Conservation (phyloP, 2,888 invertebrate genomes). For the Automeris io region DNA sequence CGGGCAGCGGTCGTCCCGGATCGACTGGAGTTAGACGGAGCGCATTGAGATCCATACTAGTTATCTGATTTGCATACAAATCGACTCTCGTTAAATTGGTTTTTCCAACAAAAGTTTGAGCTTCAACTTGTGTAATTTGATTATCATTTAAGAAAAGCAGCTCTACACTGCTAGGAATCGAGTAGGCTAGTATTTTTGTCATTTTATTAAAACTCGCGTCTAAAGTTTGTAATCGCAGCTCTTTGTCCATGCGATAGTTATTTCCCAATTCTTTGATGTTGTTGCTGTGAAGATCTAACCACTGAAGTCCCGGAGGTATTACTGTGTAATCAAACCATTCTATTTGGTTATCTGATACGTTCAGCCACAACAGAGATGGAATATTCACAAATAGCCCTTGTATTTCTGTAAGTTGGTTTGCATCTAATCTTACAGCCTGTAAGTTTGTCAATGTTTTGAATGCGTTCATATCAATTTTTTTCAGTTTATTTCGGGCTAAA, state of each 20-base stretch:
- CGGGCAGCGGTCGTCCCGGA: conserved; percentile 85
- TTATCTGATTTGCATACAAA: conserved; percentile 94
- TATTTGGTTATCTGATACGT: conserved; percentile 93
- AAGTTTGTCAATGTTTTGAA: conserved; percentile 88
- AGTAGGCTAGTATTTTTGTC: conserved; percentile 83
- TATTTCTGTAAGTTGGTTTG: conserved; percentile 88
- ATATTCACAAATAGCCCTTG: conserved; percentile 90
- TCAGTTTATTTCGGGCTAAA: conserved; percentile 90
- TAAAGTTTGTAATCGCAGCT: conserved; percentile 86
- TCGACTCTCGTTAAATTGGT: conserved; percentile 92
- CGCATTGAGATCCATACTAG: conserved; percentile 92
- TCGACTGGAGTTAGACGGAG: conserved; percentile 88
- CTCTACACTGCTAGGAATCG: conserved; percentile 91
- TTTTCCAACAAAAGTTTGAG: conserved; percentile 93
- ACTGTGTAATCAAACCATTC: conserved; percentile 92
- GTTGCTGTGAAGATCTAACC: conserved; percentile 94
- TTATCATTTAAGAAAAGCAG: conserved; percentile 93
- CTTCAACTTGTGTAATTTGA: conserved; percentile 88
- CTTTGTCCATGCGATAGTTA: conserved; percentile 81
- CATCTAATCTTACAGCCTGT: conserved; percentile 91
- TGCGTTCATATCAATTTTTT: conserved; percentile 85
- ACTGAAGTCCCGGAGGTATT: conserved; percentile 88
- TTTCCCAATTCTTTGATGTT: conserved; percentile 87
- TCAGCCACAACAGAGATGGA: conserved; percentile 90
- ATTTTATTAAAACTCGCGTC: conserved; percentile 95